These are phyloP conservation scores for Glyptemys insculpta DNA, from an alignment of 2,797 vertebrate genomes.

Conservation along the genomic window DNA sequence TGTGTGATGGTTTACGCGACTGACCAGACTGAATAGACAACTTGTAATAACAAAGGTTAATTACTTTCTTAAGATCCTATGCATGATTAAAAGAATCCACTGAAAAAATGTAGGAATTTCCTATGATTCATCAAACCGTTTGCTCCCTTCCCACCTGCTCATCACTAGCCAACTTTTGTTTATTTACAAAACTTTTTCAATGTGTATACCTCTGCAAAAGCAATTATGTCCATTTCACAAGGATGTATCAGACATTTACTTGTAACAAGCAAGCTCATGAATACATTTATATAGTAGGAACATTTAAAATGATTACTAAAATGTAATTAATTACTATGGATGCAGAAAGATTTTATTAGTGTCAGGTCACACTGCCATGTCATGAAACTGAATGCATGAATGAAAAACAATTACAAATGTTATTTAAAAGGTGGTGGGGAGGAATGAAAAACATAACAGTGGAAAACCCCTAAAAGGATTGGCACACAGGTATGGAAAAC, in stretches of 20 bases:
- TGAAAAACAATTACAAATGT: background rate
- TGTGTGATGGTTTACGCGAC: background rate
- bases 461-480: conserved; percentile 27
- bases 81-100: conserved; percentile 50
- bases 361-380: background rate
- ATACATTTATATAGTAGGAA: no score
- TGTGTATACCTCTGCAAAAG: no score
- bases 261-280: no score
- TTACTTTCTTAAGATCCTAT: conserved; percentile 42
- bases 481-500: conserved; percentile 33
- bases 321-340: no score
- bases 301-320: no score
- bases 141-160: conserved; percentile 14
- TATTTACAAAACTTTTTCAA: background rate
- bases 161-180: background rate
- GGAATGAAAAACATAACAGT: conserved; percentile 2
- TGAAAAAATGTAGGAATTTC: conserved; percentile 36
- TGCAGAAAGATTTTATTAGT: no score
- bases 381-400: background rate
- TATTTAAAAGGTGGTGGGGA: background rate
- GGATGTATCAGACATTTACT: no score
- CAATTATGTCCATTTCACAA: no score
- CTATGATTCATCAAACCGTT: background rate
- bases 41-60: conserved; percentile 28
- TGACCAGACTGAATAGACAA: conserved; percentile 43